These are phyloP conservation scores for Albula glossodonta DNA, from an alignment of 2,113 vertebrate species.

Conservation along the genomic window DNA sequence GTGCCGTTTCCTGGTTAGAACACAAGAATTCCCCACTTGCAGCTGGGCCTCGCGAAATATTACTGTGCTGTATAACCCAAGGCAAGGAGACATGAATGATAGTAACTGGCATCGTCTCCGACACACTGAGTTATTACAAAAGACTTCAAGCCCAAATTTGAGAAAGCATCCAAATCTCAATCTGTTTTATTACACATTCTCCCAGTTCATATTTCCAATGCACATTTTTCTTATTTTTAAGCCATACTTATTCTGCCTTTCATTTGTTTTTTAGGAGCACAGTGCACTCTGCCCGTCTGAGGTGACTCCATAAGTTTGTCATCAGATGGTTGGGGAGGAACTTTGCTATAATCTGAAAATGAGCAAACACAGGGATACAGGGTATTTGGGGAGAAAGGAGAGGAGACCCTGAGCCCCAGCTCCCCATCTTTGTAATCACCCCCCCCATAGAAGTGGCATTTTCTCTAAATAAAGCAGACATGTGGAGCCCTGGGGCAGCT, in stretches of 20 bases:
- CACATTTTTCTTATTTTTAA: neutral
- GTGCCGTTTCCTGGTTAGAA: constrained; percentile 1
- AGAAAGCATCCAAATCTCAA: neutral
- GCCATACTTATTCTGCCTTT: neutral
- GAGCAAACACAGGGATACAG: too few species aligned
- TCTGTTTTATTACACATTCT: constrained; percentile 18
- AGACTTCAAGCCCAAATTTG: neutral
- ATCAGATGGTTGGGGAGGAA: neutral
- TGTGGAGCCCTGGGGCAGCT: constrained; percentile 16
- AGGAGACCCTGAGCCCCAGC: constrained; percentile 10
- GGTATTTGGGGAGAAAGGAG: neutral
- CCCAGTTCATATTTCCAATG: constrained; percentile 9
- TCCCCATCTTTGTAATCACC: constrained; percentile 2
- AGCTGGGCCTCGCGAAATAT: constrained; percentile 7
- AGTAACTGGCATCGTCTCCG: constrained; percentile 22
- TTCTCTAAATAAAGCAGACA: constrained; percentile 42
- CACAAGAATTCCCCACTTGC: constrained; percentile 26
- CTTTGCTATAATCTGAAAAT: neutral
- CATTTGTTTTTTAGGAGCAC: neutral
- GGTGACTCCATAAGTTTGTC: neutral
- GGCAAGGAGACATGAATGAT: constrained; percentile 23
- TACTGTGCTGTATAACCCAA: constrained; percentile 25
- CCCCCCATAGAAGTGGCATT: constrained; percentile 26
- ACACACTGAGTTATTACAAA: constrained; percentile 22
- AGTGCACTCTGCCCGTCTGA: neutral